Conservation (phyloP, 2,797 vertebrate species). For the Danio jaintianensis region DNA sequence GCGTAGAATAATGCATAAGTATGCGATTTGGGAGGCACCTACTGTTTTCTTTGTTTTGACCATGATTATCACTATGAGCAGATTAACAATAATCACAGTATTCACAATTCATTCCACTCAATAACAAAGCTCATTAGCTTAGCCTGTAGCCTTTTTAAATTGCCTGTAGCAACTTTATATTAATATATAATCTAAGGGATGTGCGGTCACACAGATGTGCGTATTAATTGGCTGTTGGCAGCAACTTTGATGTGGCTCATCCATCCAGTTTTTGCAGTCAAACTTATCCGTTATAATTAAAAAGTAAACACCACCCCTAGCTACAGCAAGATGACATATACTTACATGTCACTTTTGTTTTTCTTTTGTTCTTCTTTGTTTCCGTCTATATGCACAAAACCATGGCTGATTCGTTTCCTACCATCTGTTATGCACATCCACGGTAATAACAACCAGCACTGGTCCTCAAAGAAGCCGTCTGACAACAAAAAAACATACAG, state of each 20-base stretch:
- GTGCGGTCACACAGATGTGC: neutral
- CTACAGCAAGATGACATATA: neutral
- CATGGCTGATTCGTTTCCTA: conserved; percentile 6
- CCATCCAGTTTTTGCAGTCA: neutral
- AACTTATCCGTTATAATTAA: neutral
- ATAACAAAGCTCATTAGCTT: conserved; percentile 3
- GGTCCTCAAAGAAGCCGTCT: conserved; percentile 32
- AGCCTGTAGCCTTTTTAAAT: neutral
- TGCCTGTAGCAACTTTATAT: conserved; percentile 1
- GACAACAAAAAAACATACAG: conserved; percentile 44
- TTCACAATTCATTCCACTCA: neutral
- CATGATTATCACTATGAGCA: too few species aligned
- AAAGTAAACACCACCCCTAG: neutral
- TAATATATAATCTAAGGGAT: neutral
- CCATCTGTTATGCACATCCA: conserved; percentile 39
- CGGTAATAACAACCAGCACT: neutral
- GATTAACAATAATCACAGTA: neutral
- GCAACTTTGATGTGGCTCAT: neutral
- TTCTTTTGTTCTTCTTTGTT: neutral
- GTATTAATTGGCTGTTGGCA: neutral
- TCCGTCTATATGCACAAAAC: neutral
- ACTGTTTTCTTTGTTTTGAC: too few species aligned
- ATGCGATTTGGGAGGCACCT: too few species aligned
- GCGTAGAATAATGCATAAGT: too few species aligned
- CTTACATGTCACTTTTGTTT: conserved; percentile 11